Percentiles rank a stretch among this genome's conserved stretches.
phyloP scores from a whole-genome alignment of 2,113 vertebrate genomes.

The Colistium nudipinnis region DNA sequence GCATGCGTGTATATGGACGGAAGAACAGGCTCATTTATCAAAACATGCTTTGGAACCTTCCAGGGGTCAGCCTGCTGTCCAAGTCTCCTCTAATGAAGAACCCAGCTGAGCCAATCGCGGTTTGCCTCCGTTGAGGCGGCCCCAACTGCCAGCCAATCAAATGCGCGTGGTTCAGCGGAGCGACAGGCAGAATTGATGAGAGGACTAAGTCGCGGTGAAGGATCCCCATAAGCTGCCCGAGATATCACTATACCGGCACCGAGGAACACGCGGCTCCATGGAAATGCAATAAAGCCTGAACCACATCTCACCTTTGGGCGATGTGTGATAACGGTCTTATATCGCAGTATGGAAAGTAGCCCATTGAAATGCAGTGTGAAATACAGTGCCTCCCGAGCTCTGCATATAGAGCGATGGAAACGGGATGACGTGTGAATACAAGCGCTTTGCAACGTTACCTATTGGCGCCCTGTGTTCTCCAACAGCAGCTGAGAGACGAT shows the following conservation, averaged over 20 bases:
- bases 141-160: conserved; percentile 52
- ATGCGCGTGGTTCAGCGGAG: conserved; percentile 29
- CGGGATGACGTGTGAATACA: conserved; percentile 38
- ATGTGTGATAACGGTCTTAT: conserved; percentile 59
- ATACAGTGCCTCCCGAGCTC: conserved; percentile 22
- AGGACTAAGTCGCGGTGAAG: conserved; percentile 71
- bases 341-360: conserved; percentile 51
- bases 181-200: conserved; percentile 75
- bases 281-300: conserved; percentile 75
- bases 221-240: conserved; percentile 71
- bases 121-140: conserved; percentile 31
- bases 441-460: conserved; percentile 31
- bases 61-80: conserved; percentile 60
- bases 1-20: conserved; percentile 21
- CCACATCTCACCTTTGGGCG: conserved; percentile 55
- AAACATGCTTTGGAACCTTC: conserved; percentile 61
- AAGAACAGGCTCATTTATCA: conserved; percentile 73
- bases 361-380: conserved; percentile 67
- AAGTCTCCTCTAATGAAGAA: conserved; percentile 72
- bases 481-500: conserved; percentile 29
- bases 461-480: conserved; percentile 6
- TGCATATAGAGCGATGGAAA: conserved; percentile 33
- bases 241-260: conserved; percentile 62
- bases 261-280: conserved; percentile 63
- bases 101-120: conserved; percentile 62